A percentile compares a stretch with the other conserved stretches of the same genome.
Evolutionary conservation across 1,140 invertebrate genomes (phyloP).

Genomic region (Drosophila nigrodunni): DNA sequence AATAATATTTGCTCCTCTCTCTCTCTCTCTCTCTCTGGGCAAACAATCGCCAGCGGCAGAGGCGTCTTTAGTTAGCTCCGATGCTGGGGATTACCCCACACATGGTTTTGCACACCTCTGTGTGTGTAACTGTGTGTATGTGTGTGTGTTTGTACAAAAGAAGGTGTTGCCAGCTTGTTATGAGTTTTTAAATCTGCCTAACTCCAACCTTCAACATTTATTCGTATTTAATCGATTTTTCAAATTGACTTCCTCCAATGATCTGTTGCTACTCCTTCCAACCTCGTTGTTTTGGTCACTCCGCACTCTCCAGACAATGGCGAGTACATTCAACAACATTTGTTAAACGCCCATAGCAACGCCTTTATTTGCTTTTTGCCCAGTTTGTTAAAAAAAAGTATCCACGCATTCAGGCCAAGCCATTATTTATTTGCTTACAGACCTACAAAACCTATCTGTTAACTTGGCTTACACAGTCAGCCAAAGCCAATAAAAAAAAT

Average conservation of each 20-base stretch:
- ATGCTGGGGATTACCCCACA: conserved; percentile 59
- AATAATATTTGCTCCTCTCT: conserved; percentile 58
- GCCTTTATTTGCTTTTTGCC: conserved; percentile 69
- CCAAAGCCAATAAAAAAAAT: neutral
- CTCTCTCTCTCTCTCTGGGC: too few species aligned
- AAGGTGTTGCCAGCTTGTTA: conserved; percentile 81
- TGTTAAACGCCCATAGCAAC: conserved; percentile 69
- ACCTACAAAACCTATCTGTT: neutral
- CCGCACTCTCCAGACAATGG: conserved; percentile 34
- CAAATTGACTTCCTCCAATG: conserved; percentile 66
- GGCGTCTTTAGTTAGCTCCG: conserved; percentile 14
- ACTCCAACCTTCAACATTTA: conserved; percentile 75
- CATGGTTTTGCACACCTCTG: conserved; percentile 73
- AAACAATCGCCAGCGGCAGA: conserved; percentile 58
- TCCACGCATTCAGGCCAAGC: conserved; percentile 24
- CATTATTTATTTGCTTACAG: conserved; percentile 11
- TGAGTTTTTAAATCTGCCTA: conserved; percentile 81
- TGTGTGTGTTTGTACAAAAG: conserved; percentile 35
- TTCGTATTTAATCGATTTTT: conserved; percentile 83
- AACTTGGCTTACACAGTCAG: neutral
- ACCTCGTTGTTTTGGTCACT: conserved; percentile 21
- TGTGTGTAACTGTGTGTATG: too few species aligned
- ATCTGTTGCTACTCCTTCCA: conserved; percentile 11
- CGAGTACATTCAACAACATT: conserved; percentile 65
- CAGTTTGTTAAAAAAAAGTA: conserved; percentile 29